Evolutionary conservation across 2,113 vertebrate genomes (phyloP), one percentile per base, ranked within the genome.

Genomic region (Pyrgilauda ruficollis): DNA sequence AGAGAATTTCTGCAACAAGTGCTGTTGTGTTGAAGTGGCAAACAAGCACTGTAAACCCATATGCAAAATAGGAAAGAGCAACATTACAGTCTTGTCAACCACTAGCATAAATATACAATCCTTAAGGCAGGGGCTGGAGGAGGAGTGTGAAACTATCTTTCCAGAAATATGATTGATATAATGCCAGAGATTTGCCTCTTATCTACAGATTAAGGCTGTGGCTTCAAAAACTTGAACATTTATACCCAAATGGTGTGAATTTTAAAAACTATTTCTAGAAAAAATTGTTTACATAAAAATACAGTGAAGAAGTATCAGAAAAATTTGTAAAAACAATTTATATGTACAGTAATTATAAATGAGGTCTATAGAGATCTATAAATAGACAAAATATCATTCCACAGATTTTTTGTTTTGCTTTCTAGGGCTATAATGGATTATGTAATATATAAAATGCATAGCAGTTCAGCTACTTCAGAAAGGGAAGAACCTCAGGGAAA

Each of bases 401-500:
- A 7, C 39, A 31, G 23, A 7, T 35, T 46, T 84, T 91, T 90
- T 74, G 9, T 19, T 91, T 87, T 73, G 13, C 55, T 89, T 93
- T 83, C 27, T 63, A 67, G 7, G 18, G 8, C 8, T 80, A n/a
- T 56, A 74, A 61, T 56, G 35, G 35, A 66, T 70, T 43, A n/a
- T 17, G 23, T n/a, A 78, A 90, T 74, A n/a, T 17, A 80, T 77
- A 67, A 83, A 88, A 81, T 30, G 7, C 37, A 41, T 49, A 67
- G 41, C 27, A 80, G 35, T 87, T 91, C 52, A 84, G 47, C 24
- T 84, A 41, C 46, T 86, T 90, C 31, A 84, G 44, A 79, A 84
- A 86, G 72, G 39, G 44, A 84, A 96, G 64, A 7, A 84, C 78
- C 70, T 80, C 46, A 41, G 93, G 80, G 95, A 91, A 85, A 83